Percentiles rank a stretch among this genome's conserved stretches.
phyloP scores from a whole-genome alignment of 2,888 invertebrate genomes.

The Oxytorus armatus region DNA sequence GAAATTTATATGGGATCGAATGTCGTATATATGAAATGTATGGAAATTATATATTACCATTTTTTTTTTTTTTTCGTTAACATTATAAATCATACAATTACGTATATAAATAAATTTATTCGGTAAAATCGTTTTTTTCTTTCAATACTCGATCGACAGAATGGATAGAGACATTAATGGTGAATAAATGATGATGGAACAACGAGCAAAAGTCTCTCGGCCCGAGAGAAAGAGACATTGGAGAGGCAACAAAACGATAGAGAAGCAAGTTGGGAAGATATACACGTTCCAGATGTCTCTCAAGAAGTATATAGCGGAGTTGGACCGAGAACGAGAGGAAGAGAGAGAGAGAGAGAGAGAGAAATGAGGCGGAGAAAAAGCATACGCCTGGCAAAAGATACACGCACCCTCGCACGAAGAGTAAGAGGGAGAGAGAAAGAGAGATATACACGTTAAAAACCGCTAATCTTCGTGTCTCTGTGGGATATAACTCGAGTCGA shows the following conservation, averaged over 20 bases:
- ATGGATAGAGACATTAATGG: constrained; percentile 14
- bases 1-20: neutral
- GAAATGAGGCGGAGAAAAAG: constrained; percentile 67
- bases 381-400: constrained; percentile 1
- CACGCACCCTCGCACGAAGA: constrained; percentile 62
- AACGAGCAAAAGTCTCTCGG: constrained; percentile 16
- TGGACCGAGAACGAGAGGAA: constrained; percentile 26
- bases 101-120: too few relatives aligned
- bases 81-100: neutral
- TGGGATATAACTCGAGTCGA: constrained; percentile 57
- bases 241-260: constrained; percentile 33
- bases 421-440: constrained; percentile 12
- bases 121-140: too few relatives aligned
- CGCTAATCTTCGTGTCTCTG: constrained; percentile 78
- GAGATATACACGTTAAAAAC: constrained; percentile 77
- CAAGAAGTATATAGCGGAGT: constrained; percentile 40
- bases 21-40: neutral
- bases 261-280: constrained; percentile 68
- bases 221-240: constrained; percentile 39
- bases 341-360: constrained; percentile 32
- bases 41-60: neutral
- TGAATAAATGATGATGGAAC: constrained; percentile 46
- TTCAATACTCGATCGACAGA: neutral
- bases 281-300: constrained; percentile 77
- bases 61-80: neutral